Percentiles rank a stretch among this genome's conserved stretches.
These are phyloP conservation scores for Drosophila auraria DNA, from an alignment of 1,140 invertebrate species.

Conservation along the genomic window DNA sequence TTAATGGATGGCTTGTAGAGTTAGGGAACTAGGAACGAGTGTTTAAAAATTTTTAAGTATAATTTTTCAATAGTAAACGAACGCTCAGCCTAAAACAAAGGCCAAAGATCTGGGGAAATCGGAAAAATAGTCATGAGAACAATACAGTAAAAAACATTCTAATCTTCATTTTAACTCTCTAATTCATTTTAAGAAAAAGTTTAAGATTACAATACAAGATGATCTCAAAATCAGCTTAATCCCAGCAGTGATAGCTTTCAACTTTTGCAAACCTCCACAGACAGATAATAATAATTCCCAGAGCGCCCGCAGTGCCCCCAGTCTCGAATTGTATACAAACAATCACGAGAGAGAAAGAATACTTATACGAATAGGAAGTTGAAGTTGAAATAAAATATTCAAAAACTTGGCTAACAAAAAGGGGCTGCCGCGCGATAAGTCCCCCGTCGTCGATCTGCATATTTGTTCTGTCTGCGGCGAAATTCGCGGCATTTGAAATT, in stretches of 20 bases:
- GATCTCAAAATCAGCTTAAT: neutral
- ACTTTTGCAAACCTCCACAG: neutral
- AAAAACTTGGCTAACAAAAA: constrained; percentile 33
- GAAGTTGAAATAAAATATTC: constrained; percentile 35
- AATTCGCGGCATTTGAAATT: constrained; percentile 46
- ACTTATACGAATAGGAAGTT: neutral
- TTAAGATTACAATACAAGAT: neutral
- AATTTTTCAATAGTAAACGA: neutral
- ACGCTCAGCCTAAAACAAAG: too few species aligned
- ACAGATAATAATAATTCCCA: neutral
- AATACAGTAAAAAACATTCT: too few species aligned
- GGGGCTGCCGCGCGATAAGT: constrained; percentile 11
- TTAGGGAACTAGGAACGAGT: neutral
- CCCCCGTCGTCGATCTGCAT: constrained; percentile 39
- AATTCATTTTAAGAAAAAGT: neutral
- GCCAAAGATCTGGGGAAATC: too few species aligned
- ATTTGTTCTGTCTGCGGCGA: constrained; percentile 18
- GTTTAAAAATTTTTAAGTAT: neutral
- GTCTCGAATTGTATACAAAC: constrained; percentile 9
- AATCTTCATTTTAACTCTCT: too few species aligned
- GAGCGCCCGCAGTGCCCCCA: neutral
- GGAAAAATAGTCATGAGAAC: too few species aligned
- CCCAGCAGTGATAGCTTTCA: neutral
- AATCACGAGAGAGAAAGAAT: neutral
- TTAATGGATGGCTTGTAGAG: neutral